Conservation (phyloP, 2,113 vertebrate genomes). For the Corvus cornix region DNA sequence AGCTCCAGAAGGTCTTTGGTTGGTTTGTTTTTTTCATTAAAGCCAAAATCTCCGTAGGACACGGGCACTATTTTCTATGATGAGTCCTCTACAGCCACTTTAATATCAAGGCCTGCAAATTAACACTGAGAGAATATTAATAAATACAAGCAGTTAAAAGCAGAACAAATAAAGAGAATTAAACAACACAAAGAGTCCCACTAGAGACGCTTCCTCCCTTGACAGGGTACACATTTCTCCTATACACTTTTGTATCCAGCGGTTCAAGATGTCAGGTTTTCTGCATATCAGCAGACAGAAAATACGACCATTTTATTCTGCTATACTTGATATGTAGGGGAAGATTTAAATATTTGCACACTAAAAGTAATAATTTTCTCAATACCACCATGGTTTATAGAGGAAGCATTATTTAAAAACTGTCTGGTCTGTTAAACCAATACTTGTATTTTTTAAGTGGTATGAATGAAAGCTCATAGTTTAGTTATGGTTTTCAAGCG, state of each 20-base stretch:
- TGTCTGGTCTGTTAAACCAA: background rate
- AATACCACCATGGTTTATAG: background rate
- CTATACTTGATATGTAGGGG: background rate
- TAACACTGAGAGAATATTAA: background rate
- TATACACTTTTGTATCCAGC: background rate
- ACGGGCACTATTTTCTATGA: accelerated
- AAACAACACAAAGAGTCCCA: background rate
- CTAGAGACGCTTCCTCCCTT: background rate
- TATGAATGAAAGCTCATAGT: background rate
- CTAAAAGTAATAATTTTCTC: background rate
- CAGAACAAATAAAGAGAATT: background rate
- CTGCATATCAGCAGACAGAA: background rate
- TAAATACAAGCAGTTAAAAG: background rate
- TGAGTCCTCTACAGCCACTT: background rate
- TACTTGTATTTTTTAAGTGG: background rate
- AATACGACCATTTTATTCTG: background rate
- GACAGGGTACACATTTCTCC: background rate
- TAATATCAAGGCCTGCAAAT: background rate
- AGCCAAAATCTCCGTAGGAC: background rate
- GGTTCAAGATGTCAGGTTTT: background rate
- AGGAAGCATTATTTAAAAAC: background rate
- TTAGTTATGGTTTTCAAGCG: background rate
- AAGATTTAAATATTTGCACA: background rate
- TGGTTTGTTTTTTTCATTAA: background rate
- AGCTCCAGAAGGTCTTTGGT: background rate